These are phyloP conservation scores for Tridacna crocea DNA, from an alignment of 2,888 invertebrate genomes.

Conservation along the genomic window DNA sequence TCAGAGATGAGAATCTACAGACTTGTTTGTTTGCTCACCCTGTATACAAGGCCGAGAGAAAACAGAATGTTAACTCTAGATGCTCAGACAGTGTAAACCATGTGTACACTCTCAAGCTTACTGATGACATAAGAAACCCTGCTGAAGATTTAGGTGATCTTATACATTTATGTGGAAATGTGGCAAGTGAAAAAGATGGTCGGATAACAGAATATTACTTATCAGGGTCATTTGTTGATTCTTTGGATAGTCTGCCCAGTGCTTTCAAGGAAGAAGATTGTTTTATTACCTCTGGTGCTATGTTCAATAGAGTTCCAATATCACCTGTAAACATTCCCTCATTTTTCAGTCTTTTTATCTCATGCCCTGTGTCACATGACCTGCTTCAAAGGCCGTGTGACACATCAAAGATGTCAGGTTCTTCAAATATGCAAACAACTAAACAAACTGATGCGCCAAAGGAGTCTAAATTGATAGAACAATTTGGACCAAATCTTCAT, in stretches of 20 bases:
- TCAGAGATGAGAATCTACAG: background rate
- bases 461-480: too few species aligned
- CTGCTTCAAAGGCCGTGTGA: background rate
- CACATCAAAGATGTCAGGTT: background rate
- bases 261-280: background rate
- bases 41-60: background rate
- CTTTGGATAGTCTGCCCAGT: background rate
- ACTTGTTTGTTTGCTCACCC: background rate
- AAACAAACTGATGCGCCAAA: too few species aligned
- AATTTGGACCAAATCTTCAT: too few species aligned
- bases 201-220: background rate
- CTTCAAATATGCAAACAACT: background rate
- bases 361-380: conserved; percentile 16
- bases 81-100: background rate
- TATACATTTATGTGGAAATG: background rate
- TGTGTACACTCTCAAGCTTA: background rate
- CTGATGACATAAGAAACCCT: background rate
- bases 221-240: background rate
- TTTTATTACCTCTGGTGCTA: background rate
- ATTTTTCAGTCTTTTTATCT: conserved; percentile 1
- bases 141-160: background rate
- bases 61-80: background rate
- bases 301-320: background rate
- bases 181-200: background rate
- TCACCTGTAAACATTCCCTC: background rate